Base-by-base conservation (phyloP, 2,113 vertebrate genomes). In the Microtus richardsoni region DNA sequence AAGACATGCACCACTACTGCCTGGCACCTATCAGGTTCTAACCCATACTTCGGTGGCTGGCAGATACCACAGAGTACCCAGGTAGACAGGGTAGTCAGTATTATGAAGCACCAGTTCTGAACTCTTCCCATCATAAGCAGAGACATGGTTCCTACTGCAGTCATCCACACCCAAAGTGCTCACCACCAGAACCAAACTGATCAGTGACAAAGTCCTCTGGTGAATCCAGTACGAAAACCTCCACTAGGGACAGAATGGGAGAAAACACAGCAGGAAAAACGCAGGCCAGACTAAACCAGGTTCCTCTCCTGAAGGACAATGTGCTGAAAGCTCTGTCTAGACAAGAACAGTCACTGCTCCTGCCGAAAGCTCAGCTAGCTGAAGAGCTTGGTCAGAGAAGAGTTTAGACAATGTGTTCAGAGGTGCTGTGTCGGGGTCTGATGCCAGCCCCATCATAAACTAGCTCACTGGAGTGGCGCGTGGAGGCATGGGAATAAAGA, bases 161-260 rank as follows among this genome's bases (percentile, higher is more conserved):
- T 49, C 30, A 52, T 24, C 77, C 30, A 92, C 9, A 84, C 71
- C 7, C 1, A 44, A 26, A 89, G 39, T 2, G 22, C 62, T 91
- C 36, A 44, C 73, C 83, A 80, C 58, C 21, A 90, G 74, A 60
- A 83, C 9, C 26, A 88, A 73, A 47, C 33, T 84, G 66, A 90
- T 54, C 78, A 96, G 24, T 39, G 71, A 47, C 52, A 49, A 89
- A 96, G 30, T 91, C 83, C 70, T 95, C 33, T 77, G 54, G 3
- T 16, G 28, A 95, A 80, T 66, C 47, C 70, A 88, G 28, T 60
- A 91, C 88, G 73, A 92, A 96, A 96, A 93, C 2, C 19, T 95
- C 41, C 19, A 94, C 8, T 73, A 93, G 88, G 41, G 75, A 89
- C 4, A 62, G 44, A 30, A 54, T 5, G 70, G 13, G 82, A 89